phyloP scores from a whole-genome alignment of 2,888 invertebrate species.

The Eupithecia vulgata region DNA sequence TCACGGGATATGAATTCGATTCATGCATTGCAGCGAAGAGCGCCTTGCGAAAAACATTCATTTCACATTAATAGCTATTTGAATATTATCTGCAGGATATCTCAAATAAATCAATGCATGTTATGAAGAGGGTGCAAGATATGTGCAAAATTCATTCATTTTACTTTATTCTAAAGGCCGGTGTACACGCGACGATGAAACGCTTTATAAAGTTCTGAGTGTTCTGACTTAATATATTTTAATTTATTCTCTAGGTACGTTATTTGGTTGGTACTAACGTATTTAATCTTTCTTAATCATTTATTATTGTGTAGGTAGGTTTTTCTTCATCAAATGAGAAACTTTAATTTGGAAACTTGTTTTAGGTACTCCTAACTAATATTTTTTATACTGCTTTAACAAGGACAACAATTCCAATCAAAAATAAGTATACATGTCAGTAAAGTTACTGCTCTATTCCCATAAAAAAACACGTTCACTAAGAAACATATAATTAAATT shows the following conservation, averaged over 20 bases:
- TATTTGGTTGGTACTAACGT: neutral
- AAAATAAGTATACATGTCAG: too few relatives aligned
- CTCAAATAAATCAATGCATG: constrained; percentile 2
- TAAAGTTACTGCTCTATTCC: too few relatives aligned
- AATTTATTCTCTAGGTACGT: too few relatives aligned
- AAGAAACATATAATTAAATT: too few relatives aligned
- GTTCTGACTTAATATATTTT: neutral
- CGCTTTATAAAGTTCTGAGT: too few relatives aligned
- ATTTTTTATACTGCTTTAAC: too few relatives aligned
- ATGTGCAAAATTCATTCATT: constrained; percentile 13
- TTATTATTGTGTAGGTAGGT: neutral
- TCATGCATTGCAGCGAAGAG: neutral
- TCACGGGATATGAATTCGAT: constrained; percentile 11
- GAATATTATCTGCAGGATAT: constrained; percentile 14
- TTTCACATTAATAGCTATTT: constrained; percentile 11
- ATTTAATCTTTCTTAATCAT: neutral
- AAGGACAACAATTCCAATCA: too few relatives aligned
- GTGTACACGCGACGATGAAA: neutral
- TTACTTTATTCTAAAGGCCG: neutral
- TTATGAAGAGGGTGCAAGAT: neutral
- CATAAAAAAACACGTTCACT: too few relatives aligned
- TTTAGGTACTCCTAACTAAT: too few relatives aligned
- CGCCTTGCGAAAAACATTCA: constrained; percentile 5
- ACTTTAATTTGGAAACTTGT: too few relatives aligned
- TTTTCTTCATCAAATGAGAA: too few relatives aligned